These are phyloP conservation scores for Epizoanthus scotinus DNA, from an alignment of 92 coral and sea anemone species.

Conservation along the genomic window DNA sequence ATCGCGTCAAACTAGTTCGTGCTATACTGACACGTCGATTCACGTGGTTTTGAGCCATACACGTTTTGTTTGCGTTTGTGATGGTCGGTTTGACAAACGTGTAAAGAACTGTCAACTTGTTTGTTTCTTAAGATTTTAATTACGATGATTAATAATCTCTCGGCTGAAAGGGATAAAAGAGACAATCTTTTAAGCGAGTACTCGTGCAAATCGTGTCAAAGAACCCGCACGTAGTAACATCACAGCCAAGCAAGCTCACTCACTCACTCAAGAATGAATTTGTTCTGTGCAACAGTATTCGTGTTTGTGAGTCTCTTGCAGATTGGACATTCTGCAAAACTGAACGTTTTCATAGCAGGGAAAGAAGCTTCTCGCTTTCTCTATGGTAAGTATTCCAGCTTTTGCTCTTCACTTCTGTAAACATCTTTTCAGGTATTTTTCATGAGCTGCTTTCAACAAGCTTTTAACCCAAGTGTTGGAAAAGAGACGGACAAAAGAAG, in stretches of 20 bases:
- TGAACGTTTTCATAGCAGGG: slow-evolving; percentile 80
- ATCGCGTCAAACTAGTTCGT: slow-evolving; percentile 5
- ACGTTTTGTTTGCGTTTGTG: slow-evolving; percentile 29
- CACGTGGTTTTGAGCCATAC: slow-evolving; percentile 8
- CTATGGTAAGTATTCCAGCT: slow-evolving; percentile 66
- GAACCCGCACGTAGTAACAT: slow-evolving; percentile 14
- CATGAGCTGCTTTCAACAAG: neutral
- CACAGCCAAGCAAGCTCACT: neutral
- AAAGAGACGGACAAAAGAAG: neutral
- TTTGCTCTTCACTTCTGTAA: slow-evolving; percentile 24
- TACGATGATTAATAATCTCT: slow-evolving; percentile 62
- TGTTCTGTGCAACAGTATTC: slow-evolving; percentile 3
- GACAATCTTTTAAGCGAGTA: slow-evolving; percentile 14
- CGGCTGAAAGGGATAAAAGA: slow-evolving; percentile 38
- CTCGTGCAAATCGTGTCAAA: slow-evolving; percentile 33
- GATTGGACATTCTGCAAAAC: slow-evolving; percentile 47
- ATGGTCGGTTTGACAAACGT: slow-evolving; percentile 31
- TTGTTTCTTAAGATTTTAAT: slow-evolving; percentile 55
- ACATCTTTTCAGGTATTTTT: neutral
- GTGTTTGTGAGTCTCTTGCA: slow-evolving; percentile 4
- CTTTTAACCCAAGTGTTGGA: neutral
- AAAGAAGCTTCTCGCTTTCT: slow-evolving; percentile 88
- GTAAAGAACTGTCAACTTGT: slow-evolving; percentile 35
- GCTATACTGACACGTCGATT: slow-evolving; percentile 17
- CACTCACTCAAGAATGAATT: neutral